Base-by-base conservation (phyloP, 2,113 vertebrate genomes). In the Heteronetta atricapilla region DNA sequence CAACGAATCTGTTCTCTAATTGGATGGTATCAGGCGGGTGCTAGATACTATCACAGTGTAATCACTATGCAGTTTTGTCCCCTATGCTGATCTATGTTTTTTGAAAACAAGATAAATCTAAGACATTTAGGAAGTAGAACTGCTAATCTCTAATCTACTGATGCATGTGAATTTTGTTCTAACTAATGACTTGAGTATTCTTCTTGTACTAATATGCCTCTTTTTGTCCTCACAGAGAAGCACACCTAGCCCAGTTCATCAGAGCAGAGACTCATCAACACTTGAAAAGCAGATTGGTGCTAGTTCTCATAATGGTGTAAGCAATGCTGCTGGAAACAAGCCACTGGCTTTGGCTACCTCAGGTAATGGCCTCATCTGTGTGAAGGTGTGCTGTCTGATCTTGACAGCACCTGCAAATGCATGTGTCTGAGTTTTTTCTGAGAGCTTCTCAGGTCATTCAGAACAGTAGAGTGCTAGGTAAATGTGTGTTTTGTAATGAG, bases 221-320 rank as follows among this genome's bases (percentile, higher is more conserved):
- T 93, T 93, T 86, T 93, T 76, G 88, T 58, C 93, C 74, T 97
- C 90, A 22, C 97, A 99, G 99, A 99, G 99, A 97, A 99, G 97
- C 98, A 99, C 99, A 70, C 99, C 99, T 12, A 99, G 99, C 96
- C 99, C 99, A 22, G 98, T 99, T 93, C 98, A 98, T 50, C 98
- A 98, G 92, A 93, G 95, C 26, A 98, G 98, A 74, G 98, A 99
- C 76, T 94, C 97, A 4, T 93, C 97, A 16, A 91, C 98, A 68
- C 97, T 98, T 95, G 98, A 98, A 87, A 98, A 98, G 97, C 98
- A 97, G 92, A 98, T 96, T 92, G 97, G 98, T 97, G 97, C 98
- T 97, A 97, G 88, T 44, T 89, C 97, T 90, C 98, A 98, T 92
- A 98, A 97, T 79, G 98, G 98, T 44, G 96, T 97, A 46, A 96